Evolutionary conservation across 2,113 vertebrate genomes (phyloP), one percentile per base, ranked within the genome.

Genomic region (Vireo altiloquus): DNA sequence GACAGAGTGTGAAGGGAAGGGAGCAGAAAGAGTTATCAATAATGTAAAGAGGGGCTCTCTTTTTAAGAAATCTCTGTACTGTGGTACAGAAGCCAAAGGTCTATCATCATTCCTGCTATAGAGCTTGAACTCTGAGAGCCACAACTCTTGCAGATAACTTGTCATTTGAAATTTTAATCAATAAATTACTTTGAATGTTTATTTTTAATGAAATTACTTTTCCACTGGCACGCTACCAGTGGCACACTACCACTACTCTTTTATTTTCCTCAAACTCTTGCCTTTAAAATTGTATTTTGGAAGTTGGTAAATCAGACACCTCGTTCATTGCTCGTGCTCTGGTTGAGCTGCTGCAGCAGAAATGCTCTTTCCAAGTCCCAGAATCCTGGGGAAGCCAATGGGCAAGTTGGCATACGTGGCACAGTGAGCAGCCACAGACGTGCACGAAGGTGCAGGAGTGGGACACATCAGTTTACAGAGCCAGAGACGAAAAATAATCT

Each of bases 381-480:
- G 57, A 84, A n/a, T 16, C 57, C 46, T 3, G 5, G 17, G 22
- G 30, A 88, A 80, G 66, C 20, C 82, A 1, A 14, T 3, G 25
- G 44, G 25, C 35, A 20, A 20, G 24, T 0, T 28, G 44, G 31
- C 52, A 33, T 0, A 15, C 0, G 3, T n/a, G 69, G 42, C 89
- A 81, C n/a, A 18, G 13, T 1, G 52, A 52, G 28, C 10, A 31
- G 47, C 24, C 9, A 0, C 59, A 22, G 47, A 54, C 3, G 0
- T 1, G 13, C 40, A 44, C 40, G 18, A 31, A 57, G 35, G 42
- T 7, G 10, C 66, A 31, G 27, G 53, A n/a, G 22, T 33, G 13
- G 63, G 39, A 15, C 23, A 40, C n/a, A n/a, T n/a, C n/a, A n/a
- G n/a, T n/a, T n/a, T n/a, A n/a, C n/a, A n/a, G n/a, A 33, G 53